Evolutionary conservation across 2,888 invertebrate genomes (phyloP).

Genomic region (Anoplius nigerrimus): DNA sequence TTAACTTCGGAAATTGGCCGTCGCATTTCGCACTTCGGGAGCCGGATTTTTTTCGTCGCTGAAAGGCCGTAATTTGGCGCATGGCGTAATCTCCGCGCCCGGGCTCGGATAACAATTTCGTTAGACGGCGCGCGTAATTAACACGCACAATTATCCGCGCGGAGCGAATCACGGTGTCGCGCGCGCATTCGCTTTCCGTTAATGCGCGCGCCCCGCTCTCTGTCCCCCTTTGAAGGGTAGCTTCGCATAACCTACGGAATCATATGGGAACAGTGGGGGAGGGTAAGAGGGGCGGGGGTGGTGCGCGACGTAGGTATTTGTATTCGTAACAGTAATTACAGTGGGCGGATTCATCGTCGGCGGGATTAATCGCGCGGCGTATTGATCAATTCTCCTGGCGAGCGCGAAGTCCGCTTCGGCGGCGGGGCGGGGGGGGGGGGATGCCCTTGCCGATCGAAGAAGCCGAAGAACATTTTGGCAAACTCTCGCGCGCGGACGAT

Average conservation of each 20-base stretch:
- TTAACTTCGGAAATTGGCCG: too few relatives aligned
- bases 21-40: too few relatives aligned
- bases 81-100: constrained; percentile 3
- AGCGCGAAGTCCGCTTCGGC: constrained; percentile 31
- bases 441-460: too few relatives aligned
- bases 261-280: too few relatives aligned
- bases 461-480: too few relatives aligned
- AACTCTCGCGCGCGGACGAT: too few relatives aligned
- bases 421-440: too few relatives aligned
- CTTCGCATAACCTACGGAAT: constrained; percentile 27
- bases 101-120: constrained; percentile 12
- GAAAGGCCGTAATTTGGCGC: not conserved
- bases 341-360: constrained; percentile 45
- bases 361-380: constrained; percentile 49
- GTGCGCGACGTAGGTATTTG: constrained; percentile 21
- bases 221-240: constrained; percentile 15
- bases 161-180: constrained; percentile 13
- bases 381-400: constrained; percentile 53
- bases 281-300: too few relatives aligned
- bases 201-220: constrained; percentile 16
- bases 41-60: constrained; percentile 1
- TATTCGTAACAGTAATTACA: constrained; percentile 51
- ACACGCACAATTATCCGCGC: constrained; percentile 28
- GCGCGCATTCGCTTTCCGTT: not conserved
- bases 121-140: constrained; percentile 12